Percentiles rank a stretch among this genome's conserved stretches.
Conservation (phyloP, 2,888 invertebrate species). For the Tetrapedia diversipes region DNA sequence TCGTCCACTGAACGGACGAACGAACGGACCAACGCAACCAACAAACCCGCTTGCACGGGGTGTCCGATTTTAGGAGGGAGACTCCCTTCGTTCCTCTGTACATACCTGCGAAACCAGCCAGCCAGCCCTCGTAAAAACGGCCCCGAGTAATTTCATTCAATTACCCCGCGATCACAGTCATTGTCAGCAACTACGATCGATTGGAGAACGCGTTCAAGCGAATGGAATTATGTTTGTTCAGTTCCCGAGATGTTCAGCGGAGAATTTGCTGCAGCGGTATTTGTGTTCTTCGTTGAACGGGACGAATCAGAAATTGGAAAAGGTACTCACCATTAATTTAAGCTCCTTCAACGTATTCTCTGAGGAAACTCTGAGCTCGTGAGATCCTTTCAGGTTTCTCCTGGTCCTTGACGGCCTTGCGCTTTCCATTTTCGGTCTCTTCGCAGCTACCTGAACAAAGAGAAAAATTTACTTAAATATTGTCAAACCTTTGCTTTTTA, state of each 20-base stretch:
- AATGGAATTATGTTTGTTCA: neutral
- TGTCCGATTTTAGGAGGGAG: constrained; percentile 51
- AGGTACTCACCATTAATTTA: constrained; percentile 77
- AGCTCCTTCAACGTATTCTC: constrained; percentile 78
- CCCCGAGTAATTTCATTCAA: constrained; percentile 42
- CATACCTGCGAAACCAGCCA: constrained; percentile 22
- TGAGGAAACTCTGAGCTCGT: constrained; percentile 79
- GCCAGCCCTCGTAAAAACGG: constrained; percentile 39
- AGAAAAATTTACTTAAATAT: neutral
- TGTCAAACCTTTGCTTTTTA: no score
- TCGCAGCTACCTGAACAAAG: constrained; percentile 68
- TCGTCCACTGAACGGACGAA: constrained; percentile 62
- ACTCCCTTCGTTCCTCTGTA: constrained; percentile 40
- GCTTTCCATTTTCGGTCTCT: constrained; percentile 71
- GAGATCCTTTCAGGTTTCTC: constrained; percentile 79
- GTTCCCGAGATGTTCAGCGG: neutral
- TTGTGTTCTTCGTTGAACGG: neutral
- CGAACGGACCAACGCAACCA: no score
- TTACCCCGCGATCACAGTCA: constrained; percentile 44
- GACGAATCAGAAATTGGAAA: neutral
- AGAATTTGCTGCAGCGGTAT: neutral
- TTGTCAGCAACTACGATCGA: constrained; percentile 43
- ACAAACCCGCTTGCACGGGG: constrained; percentile 48
- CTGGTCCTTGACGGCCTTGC: constrained; percentile 76
- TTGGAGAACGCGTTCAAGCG: constrained; percentile 11